Conservation (phyloP, 2,113 vertebrate species). For the Monarcha castaneiventris region DNA sequence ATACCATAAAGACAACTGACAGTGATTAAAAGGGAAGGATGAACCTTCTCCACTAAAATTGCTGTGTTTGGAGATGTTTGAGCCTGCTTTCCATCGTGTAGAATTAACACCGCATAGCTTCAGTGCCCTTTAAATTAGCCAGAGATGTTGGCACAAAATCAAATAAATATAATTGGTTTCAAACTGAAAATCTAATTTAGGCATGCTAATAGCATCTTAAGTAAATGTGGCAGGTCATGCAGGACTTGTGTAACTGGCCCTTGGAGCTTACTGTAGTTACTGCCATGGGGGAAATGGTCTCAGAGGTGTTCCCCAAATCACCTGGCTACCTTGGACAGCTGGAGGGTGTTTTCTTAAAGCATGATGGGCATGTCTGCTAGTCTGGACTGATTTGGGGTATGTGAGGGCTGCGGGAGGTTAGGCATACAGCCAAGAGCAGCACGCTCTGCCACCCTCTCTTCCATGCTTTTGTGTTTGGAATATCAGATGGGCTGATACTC, state of each 20-base stretch:
- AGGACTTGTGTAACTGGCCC: slow-evolving; percentile 9
- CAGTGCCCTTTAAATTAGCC: slow-evolving; percentile 43
- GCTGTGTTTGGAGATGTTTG: slow-evolving; percentile 20
- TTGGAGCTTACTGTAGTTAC: background rate
- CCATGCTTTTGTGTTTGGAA: background rate
- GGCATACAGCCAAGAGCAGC: background rate
- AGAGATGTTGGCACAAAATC: slow-evolving; percentile 15
- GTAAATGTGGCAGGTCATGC: slow-evolving; percentile 23
- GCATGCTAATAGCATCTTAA: slow-evolving; percentile 48
- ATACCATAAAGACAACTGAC: slow-evolving; percentile 10
- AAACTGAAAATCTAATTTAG: slow-evolving; percentile 60
- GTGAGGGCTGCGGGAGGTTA: background rate
- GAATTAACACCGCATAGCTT: slow-evolving; percentile 41
- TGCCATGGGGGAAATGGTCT: background rate
- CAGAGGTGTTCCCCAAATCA: background rate
- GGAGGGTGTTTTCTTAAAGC: background rate
- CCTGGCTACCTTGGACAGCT: background rate
- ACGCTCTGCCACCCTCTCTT: background rate
- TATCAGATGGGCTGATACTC: background rate
- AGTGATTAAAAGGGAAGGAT: slow-evolving; percentile 32
- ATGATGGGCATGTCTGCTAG: background rate
- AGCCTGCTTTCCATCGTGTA: background rate
- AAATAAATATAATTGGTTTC: slow-evolving; percentile 60
- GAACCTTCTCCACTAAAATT: background rate
- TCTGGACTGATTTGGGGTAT: background rate